These are phyloP conservation scores for Epinephelus awoara DNA, from an alignment of 2,797 vertebrate genomes.

Conservation along the genomic window DNA sequence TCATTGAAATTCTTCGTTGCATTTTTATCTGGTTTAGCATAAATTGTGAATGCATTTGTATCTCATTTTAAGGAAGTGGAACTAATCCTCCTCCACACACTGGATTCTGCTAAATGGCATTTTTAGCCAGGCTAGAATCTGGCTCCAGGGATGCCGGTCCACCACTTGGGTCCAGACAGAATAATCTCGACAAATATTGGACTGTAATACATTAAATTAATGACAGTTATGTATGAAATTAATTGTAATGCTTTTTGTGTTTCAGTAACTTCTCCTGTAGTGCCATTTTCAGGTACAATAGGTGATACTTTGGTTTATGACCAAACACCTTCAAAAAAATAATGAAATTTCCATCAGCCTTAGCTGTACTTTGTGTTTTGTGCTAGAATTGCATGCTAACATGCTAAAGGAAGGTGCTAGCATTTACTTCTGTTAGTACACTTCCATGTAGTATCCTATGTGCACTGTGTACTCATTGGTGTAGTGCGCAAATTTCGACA, in stretches of 20 bases:
- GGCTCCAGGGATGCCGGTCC: too few species aligned
- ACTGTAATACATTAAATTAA: too few species aligned
- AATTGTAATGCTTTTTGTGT: not conserved
- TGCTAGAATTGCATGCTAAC: not conserved
- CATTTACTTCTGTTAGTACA: too few species aligned
- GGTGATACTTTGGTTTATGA: not conserved
- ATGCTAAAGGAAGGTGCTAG: not conserved
- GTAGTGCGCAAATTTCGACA: too few species aligned
- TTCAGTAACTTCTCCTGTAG: not conserved
- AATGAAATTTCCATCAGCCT: not conserved
- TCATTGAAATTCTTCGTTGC: not conserved
- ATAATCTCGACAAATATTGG: too few species aligned
- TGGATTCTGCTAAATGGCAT: slow-evolving; percentile 9
- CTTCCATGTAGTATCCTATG: too few species aligned
- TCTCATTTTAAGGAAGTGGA: slow-evolving; percentile 33
- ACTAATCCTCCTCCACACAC: slow-evolving; percentile 12
- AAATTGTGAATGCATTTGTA: slow-evolving; percentile 48
- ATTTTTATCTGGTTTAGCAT: slow-evolving; percentile 36
- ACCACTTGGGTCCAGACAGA: too few species aligned
- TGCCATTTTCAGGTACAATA: not conserved
- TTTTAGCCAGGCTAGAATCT: not conserved
- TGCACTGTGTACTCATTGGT: too few species aligned
- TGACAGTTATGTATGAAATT: too few species aligned
- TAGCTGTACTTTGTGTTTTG: not conserved
- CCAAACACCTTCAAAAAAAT: not conserved